Percentiles rank a stretch among this genome's conserved stretches.
Conservation (phyloP, 1,140 invertebrate species). For the Lutraria rhynchaena region DNA sequence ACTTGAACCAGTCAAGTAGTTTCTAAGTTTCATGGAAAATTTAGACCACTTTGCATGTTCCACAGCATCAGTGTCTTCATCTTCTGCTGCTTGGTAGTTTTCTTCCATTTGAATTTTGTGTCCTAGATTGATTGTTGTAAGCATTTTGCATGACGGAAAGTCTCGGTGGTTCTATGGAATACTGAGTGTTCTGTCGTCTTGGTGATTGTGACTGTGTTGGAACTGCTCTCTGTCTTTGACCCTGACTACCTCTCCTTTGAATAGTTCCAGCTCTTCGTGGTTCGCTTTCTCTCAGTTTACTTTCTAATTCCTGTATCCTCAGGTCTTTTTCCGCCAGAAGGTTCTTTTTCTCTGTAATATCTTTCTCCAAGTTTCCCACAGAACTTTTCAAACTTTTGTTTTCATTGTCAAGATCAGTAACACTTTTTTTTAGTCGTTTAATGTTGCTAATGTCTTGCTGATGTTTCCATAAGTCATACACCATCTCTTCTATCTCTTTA, state of each 20-base stretch:
- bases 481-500: constrained; percentile 35
- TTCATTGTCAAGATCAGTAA: constrained; percentile 2
- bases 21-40: too few species aligned
- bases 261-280: background rate
- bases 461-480: constrained; percentile 47
- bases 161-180: background rate
- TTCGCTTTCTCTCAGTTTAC: background rate
- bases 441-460: constrained; percentile 39
- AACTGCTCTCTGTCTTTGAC: background rate
- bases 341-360: background rate
- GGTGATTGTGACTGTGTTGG: constrained; percentile 25
- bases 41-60: too few species aligned
- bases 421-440: constrained; percentile 26
- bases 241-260: background rate
- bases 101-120: background rate
- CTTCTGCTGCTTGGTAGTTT: background rate
- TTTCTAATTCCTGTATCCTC: constrained; percentile 18
- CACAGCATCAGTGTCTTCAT: background rate
- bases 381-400: constrained; percentile 25
- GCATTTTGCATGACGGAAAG: background rate
- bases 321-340: constrained; percentile 8
- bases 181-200: background rate
- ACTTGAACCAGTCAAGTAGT: too few species aligned
- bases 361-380: constrained; percentile 5
- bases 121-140: background rate